A percentile compares a stretch with the other conserved stretches of the same genome.
phyloP scores from a whole-genome alignment of 1,140 invertebrate genomes.

The Aphidius ervi region DNA sequence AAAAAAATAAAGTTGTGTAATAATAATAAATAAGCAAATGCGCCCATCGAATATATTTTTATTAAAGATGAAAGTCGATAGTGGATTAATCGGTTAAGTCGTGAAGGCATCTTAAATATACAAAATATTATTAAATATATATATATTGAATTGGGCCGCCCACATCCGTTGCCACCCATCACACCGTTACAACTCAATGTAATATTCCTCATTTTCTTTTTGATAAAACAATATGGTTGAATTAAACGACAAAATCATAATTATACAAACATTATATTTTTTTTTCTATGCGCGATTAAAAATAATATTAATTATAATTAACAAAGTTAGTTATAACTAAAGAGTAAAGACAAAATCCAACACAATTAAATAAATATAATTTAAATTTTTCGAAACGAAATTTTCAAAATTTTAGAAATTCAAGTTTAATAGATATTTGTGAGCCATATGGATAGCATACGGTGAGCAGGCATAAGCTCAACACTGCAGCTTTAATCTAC shows the following conservation, averaged over 20 bases:
- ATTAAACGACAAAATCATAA: neutral
- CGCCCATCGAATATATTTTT: no score
- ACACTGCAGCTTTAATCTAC: constrained; percentile 45
- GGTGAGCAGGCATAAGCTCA: constrained; percentile 41
- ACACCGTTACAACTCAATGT: constrained; percentile 21
- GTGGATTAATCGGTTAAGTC: constrained; percentile 18
- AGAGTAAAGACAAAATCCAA: no score
- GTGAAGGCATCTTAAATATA: constrained; percentile 1
- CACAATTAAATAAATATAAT: no score
- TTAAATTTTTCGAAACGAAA: no score
- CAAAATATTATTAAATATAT: constrained; percentile 6
- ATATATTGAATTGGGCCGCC: constrained; percentile 21
- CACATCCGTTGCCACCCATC: constrained; percentile 23
- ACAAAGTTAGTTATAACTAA: no score
- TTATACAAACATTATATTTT: neutral
- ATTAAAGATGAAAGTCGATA: constrained; percentile 23
- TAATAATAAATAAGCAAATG: no score
- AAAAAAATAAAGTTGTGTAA: no score
- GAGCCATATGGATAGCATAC: constrained; percentile 53
- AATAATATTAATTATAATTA: constrained; percentile 1
- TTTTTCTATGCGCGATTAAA: neutral
- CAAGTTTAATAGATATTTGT: neutral
- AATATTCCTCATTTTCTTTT: constrained; percentile 17
- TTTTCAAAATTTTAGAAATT: no score
- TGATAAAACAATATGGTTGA: no score